A percentile compares a stretch with the other conserved stretches of the same genome.
These are phyloP conservation scores for Plutomurus gul DNA, from an alignment of 1,140 invertebrate genomes.

Conservation along the genomic window DNA sequence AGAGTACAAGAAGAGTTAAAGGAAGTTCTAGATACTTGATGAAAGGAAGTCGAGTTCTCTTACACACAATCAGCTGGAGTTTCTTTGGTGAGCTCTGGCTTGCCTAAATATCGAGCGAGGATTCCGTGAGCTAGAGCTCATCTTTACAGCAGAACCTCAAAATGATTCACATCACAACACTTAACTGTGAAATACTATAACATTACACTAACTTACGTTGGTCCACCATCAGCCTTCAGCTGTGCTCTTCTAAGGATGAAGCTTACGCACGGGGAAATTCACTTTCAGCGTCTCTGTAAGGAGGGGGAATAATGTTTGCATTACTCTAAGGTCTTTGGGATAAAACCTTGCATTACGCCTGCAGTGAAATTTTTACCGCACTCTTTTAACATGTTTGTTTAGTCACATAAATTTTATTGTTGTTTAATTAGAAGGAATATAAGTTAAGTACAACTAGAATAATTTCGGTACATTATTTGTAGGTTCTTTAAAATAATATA, in stretches of 20 bases:
- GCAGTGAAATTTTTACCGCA: too few relatives aligned
- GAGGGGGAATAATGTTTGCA: too few relatives aligned
- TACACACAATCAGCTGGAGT: slow-evolving; percentile 1
- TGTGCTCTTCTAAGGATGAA: neutral
- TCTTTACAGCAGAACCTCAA: slow-evolving; percentile 13
- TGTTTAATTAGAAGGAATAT: too few relatives aligned
- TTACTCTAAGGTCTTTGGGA: too few relatives aligned
- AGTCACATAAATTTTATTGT: too few relatives aligned
- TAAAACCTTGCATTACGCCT: too few relatives aligned
- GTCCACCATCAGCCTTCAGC: neutral
- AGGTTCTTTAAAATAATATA: too few relatives aligned
- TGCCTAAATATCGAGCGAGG: slow-evolving; percentile 7
- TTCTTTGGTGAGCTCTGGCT: neutral
- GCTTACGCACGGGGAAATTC: too few relatives aligned
- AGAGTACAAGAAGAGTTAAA: slow-evolving; percentile 12
- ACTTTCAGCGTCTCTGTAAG: too few relatives aligned
- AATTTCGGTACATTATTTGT: too few relatives aligned
- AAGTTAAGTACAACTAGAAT: too few relatives aligned
- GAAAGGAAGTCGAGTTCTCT: slow-evolving; percentile 24
- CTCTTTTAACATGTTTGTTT: too few relatives aligned
- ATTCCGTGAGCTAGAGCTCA: slow-evolving; percentile 19
- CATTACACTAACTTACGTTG: neutral
- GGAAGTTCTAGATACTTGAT: slow-evolving; percentile 29
- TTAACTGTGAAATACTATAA: slow-evolving; percentile 18
- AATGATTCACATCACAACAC: slow-evolving; percentile 7